Evolutionary conservation across 2,888 invertebrate species (phyloP).

Genomic region (Orgyia antiqua): DNA sequence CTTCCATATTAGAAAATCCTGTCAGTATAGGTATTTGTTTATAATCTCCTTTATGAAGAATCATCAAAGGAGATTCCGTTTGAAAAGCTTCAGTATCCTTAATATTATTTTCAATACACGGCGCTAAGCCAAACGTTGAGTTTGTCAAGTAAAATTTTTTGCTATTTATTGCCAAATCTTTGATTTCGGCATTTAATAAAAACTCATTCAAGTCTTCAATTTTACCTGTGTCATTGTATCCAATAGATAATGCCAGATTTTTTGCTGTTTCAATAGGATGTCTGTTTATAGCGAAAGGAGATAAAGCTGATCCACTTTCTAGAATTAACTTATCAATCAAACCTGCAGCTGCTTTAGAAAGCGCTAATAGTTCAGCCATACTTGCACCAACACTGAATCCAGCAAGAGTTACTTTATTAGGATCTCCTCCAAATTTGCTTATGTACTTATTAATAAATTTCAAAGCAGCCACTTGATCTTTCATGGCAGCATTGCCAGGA

Average conservation of each 20-base stretch:
- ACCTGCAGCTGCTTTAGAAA: conserved; percentile 51
- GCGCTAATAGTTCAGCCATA: conserved; percentile 54
- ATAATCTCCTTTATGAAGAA: conserved; percentile 42
- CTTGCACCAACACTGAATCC: conserved; percentile 89
- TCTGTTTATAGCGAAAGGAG: conserved; percentile 57
- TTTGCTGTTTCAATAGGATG: conserved; percentile 57
- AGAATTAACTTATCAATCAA: conserved; percentile 56
- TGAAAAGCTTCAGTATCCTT: conserved; percentile 46
- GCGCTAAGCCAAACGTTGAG: conserved; percentile 64
- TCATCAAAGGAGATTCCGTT: conserved; percentile 58
- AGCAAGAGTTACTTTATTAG: conserved; percentile 85
- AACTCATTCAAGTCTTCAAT: conserved; percentile 59
- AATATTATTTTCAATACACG: conserved; percentile 54
- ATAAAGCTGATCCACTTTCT: conserved; percentile 62
- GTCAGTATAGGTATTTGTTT: conserved; percentile 47
- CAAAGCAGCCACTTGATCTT: conserved; percentile 90
- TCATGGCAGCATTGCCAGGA: conserved; percentile 90
- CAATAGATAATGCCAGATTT: conserved; percentile 55
- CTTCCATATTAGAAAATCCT: conserved; percentile 67
- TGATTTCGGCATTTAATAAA: conserved; percentile 42
- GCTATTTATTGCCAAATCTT: conserved; percentile 42
- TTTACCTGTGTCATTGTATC: conserved; percentile 52
- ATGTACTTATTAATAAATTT: conserved; percentile 87
- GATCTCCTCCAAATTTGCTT: conserved; percentile 87
- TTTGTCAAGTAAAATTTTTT: conserved; percentile 57